phyloP scores from a whole-genome alignment of 92 coral and sea anemone genomes.

The Umimayanthus kanabou region DNA sequence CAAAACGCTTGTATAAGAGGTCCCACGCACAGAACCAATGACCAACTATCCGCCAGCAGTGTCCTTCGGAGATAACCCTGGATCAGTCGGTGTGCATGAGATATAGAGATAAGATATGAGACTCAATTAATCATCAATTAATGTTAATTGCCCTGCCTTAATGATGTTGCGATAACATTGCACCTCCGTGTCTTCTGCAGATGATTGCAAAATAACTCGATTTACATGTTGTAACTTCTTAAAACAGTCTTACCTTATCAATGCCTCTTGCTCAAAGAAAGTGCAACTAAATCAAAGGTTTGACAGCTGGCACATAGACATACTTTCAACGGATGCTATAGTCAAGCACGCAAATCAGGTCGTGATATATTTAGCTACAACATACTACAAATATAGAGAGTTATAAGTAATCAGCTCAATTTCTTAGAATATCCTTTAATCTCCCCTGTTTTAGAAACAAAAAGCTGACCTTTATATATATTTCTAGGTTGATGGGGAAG shows the following conservation, averaged over 20 bases:
- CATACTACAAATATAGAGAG: no score
- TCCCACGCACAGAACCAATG: conserved; percentile 1
- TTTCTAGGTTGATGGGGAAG: background rate
- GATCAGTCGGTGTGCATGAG: conserved; percentile 16
- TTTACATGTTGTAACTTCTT: background rate
- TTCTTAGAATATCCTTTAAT: background rate
- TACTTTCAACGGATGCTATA: background rate
- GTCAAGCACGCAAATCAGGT: background rate
- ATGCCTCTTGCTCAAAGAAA: background rate
- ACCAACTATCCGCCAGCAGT: background rate
- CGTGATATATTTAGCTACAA: conserved; percentile 10
- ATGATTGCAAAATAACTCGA: background rate
- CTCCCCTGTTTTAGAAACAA: background rate
- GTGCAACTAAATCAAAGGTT: background rate
- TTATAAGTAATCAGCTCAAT: background rate
- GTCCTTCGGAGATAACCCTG: conserved; percentile 35
- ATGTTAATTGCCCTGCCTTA: conserved; percentile 43
- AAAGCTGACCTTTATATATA: background rate
- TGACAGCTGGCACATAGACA: background rate
- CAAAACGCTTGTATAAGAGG: background rate
- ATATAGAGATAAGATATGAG: conserved; percentile 38
- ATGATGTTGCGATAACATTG: conserved; percentile 25
- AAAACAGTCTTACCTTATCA: background rate
- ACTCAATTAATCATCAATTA: conserved; percentile 88
- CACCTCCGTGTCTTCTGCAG: background rate